Evolutionary conservation across 92 coral and sea anemone genomes (phyloP).

Genomic region (Pocillopora grandis): DNA sequence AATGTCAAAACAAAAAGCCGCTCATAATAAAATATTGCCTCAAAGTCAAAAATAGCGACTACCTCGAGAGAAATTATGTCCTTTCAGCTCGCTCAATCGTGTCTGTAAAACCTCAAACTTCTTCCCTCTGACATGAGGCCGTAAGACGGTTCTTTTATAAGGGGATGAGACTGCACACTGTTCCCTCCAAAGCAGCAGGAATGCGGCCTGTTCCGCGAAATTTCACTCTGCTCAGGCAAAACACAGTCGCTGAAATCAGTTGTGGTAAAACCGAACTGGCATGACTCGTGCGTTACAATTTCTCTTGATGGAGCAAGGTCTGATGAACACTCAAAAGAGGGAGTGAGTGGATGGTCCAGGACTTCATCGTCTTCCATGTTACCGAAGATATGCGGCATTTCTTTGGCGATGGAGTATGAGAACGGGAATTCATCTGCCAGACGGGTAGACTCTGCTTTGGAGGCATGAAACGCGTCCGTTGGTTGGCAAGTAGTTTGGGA

Average conservation of each 20-base stretch:
- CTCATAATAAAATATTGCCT: too few species aligned
- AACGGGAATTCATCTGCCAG: slow-evolving; percentile 18
- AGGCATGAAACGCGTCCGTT: neutral
- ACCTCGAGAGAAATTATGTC: neutral
- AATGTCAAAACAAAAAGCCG: too few species aligned
- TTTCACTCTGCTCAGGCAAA: neutral
- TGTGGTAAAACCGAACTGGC: neutral
- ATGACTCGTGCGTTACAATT: neutral
- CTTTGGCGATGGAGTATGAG: slow-evolving; percentile 14
- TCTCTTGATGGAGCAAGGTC: neutral
- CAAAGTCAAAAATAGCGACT: too few species aligned
- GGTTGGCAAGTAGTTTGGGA: neutral
- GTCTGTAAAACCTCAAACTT: slow-evolving; percentile 2
- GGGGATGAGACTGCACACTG: neutral
- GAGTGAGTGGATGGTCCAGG: slow-evolving; percentile 15
- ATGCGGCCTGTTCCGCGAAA: neutral
- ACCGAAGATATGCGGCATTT: slow-evolving; percentile 36
- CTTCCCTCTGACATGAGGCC: slow-evolving; percentile 6
- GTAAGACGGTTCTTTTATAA: neutral
- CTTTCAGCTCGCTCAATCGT: neutral
- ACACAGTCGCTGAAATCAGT: neutral
- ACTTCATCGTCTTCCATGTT: slow-evolving; percentile 16
- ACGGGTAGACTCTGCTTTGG: neutral
- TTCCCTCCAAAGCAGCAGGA: slow-evolving; percentile 12
- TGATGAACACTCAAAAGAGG: neutral